Conservation (phyloP, 2,113 vertebrate species). For the Cariama cristata region DNA sequence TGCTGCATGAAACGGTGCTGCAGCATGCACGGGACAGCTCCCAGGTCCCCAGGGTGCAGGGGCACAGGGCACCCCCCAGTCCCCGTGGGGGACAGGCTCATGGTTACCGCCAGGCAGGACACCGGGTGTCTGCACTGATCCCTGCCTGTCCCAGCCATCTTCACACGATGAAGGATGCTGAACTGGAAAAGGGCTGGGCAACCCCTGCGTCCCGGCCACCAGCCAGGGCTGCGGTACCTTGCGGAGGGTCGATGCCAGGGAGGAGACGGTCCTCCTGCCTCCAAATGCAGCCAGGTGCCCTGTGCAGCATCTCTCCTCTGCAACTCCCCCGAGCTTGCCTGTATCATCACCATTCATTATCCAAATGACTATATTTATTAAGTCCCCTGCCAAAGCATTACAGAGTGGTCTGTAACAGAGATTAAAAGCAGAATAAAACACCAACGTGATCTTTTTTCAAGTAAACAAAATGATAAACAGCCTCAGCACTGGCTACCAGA, state of each 20-base stretch:
- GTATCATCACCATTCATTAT: constrained; percentile 60
- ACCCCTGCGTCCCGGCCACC: neutral
- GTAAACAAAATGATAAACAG: constrained; percentile 3
- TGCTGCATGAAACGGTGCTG: neutral
- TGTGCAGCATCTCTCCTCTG: neutral
- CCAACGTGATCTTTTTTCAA: neutral
- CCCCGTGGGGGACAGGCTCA: rapidly evolving
- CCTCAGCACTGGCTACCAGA: neutral
- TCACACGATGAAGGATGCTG: neutral
- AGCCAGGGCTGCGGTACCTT: neutral
- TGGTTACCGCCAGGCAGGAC: neutral
- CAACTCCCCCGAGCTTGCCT: neutral
- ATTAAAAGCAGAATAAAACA: constrained; percentile 58
- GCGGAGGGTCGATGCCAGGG: rapidly evolving
- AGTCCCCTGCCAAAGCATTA: constrained; percentile 49
- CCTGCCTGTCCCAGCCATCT: neutral
- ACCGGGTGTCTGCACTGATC: neutral
- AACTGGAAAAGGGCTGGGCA: neutral
- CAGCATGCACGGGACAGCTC: rapidly evolving
- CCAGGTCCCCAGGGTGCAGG: neutral
- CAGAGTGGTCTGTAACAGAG: constrained; percentile 51
- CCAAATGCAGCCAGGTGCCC: neutral
- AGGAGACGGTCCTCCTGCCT: neutral
- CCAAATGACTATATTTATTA: constrained; percentile 66
- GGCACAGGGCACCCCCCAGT: neutral